Base-by-base conservation (phyloP, 2,113 vertebrate species). In the Cryptotis parvus region DNA sequence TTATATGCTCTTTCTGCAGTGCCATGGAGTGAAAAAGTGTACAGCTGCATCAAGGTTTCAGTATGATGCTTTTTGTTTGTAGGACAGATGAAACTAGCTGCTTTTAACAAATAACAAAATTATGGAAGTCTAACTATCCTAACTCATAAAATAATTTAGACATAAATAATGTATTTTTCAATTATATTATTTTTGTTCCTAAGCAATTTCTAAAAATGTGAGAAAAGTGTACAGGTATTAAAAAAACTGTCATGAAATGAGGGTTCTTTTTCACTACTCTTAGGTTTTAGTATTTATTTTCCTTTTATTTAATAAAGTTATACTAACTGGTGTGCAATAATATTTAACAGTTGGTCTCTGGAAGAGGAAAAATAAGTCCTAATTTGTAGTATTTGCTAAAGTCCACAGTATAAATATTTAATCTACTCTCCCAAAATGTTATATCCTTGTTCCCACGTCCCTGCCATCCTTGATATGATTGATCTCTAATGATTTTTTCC, bases 71-170 rank as follows among this genome's bases (percentile, higher is more conserved):
- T 92, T 68, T 78, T 58, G 31, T 88, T 85, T 69, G 29, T 69
- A 52, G 81, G 3, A 6, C 83, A 33, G 12, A 4, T 49, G 27
- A 89, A 94, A 91, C 22, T 69, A 14, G 2, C 15, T 75, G 1
- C 45, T 84, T 92, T 72, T 84, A 89, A 70, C 12, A 81, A 61
- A 49, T 20, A 70, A 77, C 12, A 74, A 68, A 77, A 55, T 81
- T 7, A 82, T 22, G 16, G 3, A 39, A 85, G 12, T 14, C 83
- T 84, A 69, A 58, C 6, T 77, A 80, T 72, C 0, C 22, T n/a
- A 87, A 12, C 7, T 88, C 29, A 68, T 22, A 49, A 79, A 89
- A 84, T 16, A 29, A 58, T 18, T 63, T 86, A 90, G 27, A 35
- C 4, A 89, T 29, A 81, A 82, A 33, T 41, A 83, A 82, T 33